phyloP scores from a whole-genome alignment of 2,797 vertebrate genomes.

The Cebuella pygmaea region DNA sequence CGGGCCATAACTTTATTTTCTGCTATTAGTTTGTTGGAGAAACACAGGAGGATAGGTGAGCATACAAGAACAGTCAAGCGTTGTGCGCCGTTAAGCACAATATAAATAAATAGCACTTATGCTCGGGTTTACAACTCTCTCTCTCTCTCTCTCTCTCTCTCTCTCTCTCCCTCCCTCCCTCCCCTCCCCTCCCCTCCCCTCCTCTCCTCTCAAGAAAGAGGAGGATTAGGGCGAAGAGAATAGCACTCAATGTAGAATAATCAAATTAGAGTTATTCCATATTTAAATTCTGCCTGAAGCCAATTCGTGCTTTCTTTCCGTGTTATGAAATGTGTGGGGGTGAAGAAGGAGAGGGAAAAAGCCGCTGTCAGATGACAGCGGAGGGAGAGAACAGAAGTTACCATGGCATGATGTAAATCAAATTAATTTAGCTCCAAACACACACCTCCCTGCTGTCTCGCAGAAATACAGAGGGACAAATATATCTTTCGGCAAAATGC shows the following conservation, averaged over 20 bases:
- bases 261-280: conserved; percentile 60
- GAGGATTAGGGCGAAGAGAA: neutral
- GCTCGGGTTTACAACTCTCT: conserved; percentile 55
- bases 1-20: neutral
- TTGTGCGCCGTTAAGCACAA: conserved; percentile 10
- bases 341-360: neutral
- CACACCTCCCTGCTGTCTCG: conserved; percentile 71
- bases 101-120: conserved; percentile 22
- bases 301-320: conserved; percentile 28
- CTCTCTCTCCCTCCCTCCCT: too few species aligned
- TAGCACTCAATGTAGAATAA: conserved; percentile 41
- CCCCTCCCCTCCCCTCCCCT: too few species aligned
- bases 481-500: conserved; percentile 72
- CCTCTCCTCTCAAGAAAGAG: neutral
- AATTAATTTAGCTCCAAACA: conserved; percentile 75
- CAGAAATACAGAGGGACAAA: conserved; percentile 69
- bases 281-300: conserved; percentile 69
- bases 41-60: conserved; percentile 4
- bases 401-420: conserved; percentile 74
- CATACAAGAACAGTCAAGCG: conserved; percentile 2
- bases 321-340: conserved; percentile 68
- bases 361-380: conserved; percentile 70
- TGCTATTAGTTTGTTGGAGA: neutral
- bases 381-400: conserved; percentile 74
- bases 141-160: too few species aligned